phyloP scores from a whole-genome alignment of 2,888 invertebrate genomes.

The Amphiduros pacificus region DNA sequence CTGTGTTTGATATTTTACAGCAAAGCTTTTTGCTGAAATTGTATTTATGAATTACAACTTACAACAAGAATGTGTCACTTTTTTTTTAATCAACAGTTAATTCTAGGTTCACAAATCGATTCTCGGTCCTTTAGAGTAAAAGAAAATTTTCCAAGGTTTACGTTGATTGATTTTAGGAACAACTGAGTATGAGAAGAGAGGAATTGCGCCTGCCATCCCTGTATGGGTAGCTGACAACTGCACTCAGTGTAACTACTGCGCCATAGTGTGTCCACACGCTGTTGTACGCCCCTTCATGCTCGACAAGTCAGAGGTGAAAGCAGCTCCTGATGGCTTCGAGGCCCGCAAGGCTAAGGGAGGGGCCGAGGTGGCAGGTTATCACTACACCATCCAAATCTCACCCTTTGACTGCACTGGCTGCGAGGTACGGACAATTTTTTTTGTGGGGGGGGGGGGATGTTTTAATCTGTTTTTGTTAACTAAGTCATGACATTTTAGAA shows the following conservation, averaged over 20 bases:
- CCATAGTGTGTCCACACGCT: slow-evolving; percentile 34
- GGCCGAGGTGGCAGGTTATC: slow-evolving; percentile 28
- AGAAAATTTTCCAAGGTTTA: too few relatives aligned
- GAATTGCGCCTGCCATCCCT: slow-evolving; percentile 32
- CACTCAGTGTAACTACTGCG: slow-evolving; percentile 35
- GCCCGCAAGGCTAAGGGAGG: slow-evolving; percentile 33
- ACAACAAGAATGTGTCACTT: too few relatives aligned
- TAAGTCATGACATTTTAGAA: too few relatives aligned
- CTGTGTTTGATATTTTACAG: too few relatives aligned
- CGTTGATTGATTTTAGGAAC: too few relatives aligned
- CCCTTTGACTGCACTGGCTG: slow-evolving; percentile 28
- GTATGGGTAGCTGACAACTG: slow-evolving; percentile 33
- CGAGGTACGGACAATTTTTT: slow-evolving; percentile 15
- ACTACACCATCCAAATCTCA: slow-evolving; percentile 33
- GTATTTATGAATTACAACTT: too few relatives aligned
- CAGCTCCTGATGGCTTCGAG: slow-evolving; percentile 31
- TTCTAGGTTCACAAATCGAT: too few relatives aligned
- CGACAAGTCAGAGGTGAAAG: slow-evolving; percentile 27
- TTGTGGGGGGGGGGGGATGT: not conserved
- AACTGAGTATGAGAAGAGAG: slow-evolving; percentile 29
- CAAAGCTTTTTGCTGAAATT: too few relatives aligned
- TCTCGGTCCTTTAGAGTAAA: too few relatives aligned
- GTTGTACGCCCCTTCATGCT: slow-evolving; percentile 33
- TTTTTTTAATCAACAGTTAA: too few relatives aligned
- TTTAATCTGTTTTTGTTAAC: not conserved